phyloP scores from a whole-genome alignment of 2,888 invertebrate species.

The Dasypolia templi region DNA sequence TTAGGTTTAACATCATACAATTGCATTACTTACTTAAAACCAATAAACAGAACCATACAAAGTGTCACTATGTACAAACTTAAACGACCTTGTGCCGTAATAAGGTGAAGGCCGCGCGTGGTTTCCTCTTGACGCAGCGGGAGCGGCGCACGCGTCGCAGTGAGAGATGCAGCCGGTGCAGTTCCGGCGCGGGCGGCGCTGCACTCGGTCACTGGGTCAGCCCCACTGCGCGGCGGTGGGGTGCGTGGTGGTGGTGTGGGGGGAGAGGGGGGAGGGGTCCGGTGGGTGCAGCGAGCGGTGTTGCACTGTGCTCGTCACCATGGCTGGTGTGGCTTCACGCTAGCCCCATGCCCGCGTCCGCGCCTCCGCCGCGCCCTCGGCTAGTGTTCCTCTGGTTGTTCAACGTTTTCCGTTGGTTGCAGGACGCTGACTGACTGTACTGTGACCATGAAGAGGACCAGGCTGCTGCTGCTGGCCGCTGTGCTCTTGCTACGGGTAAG shows the following conservation, averaged over 20 bases:
- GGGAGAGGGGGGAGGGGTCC: constrained; percentile 14
- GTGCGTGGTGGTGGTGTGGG: constrained; percentile 43
- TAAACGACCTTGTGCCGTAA: constrained; percentile 83
- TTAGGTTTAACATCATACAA: background rate
- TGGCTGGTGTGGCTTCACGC: constrained; percentile 74
- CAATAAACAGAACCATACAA: constrained; percentile 45
- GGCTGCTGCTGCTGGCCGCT: constrained; percentile 85
- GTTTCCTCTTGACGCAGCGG: constrained; percentile 85
- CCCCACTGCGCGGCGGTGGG: constrained; percentile 71
- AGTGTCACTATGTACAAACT: constrained; percentile 64
- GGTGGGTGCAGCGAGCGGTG: constrained; percentile 51
- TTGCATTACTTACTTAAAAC: constrained; percentile 30
- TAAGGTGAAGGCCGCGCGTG: constrained; percentile 86
- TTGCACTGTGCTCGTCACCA: constrained; percentile 71
- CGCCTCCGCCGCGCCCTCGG: constrained; percentile 75
- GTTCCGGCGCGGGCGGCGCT: constrained; percentile 83
- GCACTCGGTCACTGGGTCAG: constrained; percentile 90
- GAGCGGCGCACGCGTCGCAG: constrained; percentile 77
- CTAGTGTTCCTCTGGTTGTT: constrained; percentile 76
- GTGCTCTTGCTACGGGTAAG: constrained; percentile 88
- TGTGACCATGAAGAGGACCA: constrained; percentile 89
- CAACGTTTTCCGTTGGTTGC: constrained; percentile 87
- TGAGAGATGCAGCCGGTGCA: constrained; percentile 85
- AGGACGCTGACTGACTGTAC: constrained; percentile 85
- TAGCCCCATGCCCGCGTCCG: constrained; percentile 79